phyloP scores from a whole-genome alignment of 2,888 invertebrate species.

The Ormyrus nitidulus region DNA sequence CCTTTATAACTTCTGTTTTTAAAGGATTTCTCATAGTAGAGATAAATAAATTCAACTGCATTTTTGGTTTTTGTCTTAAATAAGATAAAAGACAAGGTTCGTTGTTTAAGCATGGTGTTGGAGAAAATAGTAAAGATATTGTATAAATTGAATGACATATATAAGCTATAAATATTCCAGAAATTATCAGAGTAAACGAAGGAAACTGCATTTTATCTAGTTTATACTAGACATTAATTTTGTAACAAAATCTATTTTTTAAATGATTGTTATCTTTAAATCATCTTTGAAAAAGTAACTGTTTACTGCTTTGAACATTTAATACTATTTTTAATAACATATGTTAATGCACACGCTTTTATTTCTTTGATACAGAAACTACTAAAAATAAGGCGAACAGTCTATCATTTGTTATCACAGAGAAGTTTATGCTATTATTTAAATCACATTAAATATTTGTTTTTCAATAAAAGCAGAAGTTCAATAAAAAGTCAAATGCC shows the following conservation, averaged over 20 bases:
- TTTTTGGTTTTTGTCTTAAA: slow-evolving; percentile 81
- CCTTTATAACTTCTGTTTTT: slow-evolving; percentile 78
- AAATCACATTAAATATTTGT: too few relatives aligned
- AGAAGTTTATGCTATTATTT: too few relatives aligned
- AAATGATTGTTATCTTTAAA: slow-evolving; percentile 3
- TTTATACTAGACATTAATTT: too few relatives aligned
- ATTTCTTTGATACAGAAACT: too few relatives aligned
- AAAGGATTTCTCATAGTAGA: slow-evolving; percentile 80
- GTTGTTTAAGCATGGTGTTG: slow-evolving; percentile 82
- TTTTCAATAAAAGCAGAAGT: too few relatives aligned
- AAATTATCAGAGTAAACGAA: slow-evolving; percentile 81
- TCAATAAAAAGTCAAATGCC: too few relatives aligned
- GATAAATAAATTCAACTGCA: slow-evolving; percentile 83
- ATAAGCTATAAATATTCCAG: slow-evolving; percentile 82
- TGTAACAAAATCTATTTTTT: background rate
- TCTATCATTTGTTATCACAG: too few relatives aligned
- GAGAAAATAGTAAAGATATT: slow-evolving; percentile 84
- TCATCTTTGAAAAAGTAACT: background rate
- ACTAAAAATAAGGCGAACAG: too few relatives aligned
- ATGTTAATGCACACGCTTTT: too few relatives aligned
- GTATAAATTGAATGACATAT: slow-evolving; percentile 86
- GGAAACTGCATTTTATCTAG: slow-evolving; percentile 67
- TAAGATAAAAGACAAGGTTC: slow-evolving; percentile 84
- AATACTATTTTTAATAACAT: too few relatives aligned
- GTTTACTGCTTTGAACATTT: too few relatives aligned